Base-by-base conservation (phyloP, 1,140 invertebrate genomes). In the Augochlora pura region DNA sequence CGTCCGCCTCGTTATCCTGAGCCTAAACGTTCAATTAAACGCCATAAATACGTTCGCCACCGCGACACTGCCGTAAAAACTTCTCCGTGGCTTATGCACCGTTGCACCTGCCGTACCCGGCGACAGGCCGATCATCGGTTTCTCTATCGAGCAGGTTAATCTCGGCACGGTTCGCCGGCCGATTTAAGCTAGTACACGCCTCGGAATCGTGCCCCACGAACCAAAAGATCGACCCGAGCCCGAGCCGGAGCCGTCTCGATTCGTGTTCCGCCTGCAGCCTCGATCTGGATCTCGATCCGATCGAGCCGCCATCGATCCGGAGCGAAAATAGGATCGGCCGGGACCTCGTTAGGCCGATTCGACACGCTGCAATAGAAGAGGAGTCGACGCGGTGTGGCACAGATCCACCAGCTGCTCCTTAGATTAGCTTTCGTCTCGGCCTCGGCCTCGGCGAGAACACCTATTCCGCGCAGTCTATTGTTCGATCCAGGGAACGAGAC, bases 401-500 rank as follows among this genome's bases (percentile, higher is more conserved):
- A 46, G 76, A 65, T 78, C 49, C 38, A 32, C 14, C 69, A 62
- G 71, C 70, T 65, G 77, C 38, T n/a, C 69, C 23, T 65, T 32
- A 62, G 25, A 78, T 64, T 42, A 25, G 49, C 23, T n/a, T 59
- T 65, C 25, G 69, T 57, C 42, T 5, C n/a, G 18, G 49, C 23
- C 16, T 59, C 57, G 18, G 69, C 54, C 42, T 5, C n/a, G 18
- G 62, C 60, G 42, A n/a, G n/a, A 72, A 46, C 52, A 46, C 38
- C 14, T 23, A 25, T 49, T 73, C 10, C 42, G 64, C 69, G 27
- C 7, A 10, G 25, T 21, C 69, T 23, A 78, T 78, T 78, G 77
- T 78, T 78, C 77, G 49, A 64, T 65, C 32, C 69, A 39, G 72
- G 42, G 76, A 72, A 42, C 69, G 21, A 32, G 75, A 77, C 67